These are phyloP conservation scores for Trissolcus basalis DNA, from an alignment of 1,140 invertebrate genomes.

Conservation along the genomic window DNA sequence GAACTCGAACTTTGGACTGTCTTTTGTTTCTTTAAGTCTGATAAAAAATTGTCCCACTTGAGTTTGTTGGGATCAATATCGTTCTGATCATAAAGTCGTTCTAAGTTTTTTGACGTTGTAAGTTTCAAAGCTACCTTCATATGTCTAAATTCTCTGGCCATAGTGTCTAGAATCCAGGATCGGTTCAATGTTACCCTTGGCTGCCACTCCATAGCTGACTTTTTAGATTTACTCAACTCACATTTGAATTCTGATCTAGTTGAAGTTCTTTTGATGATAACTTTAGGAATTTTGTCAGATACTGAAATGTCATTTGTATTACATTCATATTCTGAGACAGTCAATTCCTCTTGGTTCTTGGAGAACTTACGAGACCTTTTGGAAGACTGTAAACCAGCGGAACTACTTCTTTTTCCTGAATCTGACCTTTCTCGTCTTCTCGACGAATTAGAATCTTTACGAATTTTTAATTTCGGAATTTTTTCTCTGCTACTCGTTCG, in stretches of 20 bases:
- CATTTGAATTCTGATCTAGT: constrained; percentile 73
- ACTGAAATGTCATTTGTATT: constrained; percentile 44
- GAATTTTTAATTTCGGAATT: constrained; percentile 65
- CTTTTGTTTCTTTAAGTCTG: constrained; percentile 55
- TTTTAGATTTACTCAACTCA: constrained; percentile 69
- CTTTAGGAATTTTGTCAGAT: constrained; percentile 71
- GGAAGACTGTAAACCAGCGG: constrained; percentile 25
- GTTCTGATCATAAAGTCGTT: constrained; percentile 30
- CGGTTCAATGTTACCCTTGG: constrained; percentile 71
- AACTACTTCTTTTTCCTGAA: constrained; percentile 49
- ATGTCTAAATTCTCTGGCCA: constrained; percentile 69
- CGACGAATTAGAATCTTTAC: constrained; percentile 42
- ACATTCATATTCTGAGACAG: constrained; percentile 47
- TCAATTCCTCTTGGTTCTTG: constrained; percentile 26
- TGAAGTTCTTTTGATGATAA: constrained; percentile 73
- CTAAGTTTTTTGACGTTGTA: constrained; percentile 36
- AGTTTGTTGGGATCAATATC: constrained; percentile 55
- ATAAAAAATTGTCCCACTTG: constrained; percentile 62
- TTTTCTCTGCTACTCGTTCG: constrained; percentile 39
- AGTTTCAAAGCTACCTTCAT: constrained; percentile 62
- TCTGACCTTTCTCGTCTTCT: no score
- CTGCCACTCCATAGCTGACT: constrained; percentile 65
- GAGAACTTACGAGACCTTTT: constrained; percentile 55
- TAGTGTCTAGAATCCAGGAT: constrained; percentile 68
- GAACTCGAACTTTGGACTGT: constrained; percentile 60